Conservation (phyloP, 2,113 vertebrate genomes). For the Sebastes schlegelii region DNA sequence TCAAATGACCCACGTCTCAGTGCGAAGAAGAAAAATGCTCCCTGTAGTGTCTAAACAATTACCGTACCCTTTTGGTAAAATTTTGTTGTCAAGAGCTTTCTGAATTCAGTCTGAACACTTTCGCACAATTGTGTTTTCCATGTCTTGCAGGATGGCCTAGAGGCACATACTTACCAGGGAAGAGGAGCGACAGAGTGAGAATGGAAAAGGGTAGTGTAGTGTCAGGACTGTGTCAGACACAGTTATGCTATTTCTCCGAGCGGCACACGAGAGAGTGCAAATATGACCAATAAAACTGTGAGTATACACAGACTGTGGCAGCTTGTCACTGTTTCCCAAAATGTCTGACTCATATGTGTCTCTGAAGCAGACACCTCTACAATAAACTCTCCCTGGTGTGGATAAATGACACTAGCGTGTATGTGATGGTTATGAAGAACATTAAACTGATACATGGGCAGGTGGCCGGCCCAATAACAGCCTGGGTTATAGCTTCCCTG, state of each 20-base stretch:
- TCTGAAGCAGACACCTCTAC: conserved; percentile 31
- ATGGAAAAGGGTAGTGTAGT: conserved; percentile 43
- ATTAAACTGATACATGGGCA: conserved; percentile 62
- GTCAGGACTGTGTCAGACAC: conserved; percentile 63
- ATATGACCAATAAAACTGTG: conserved; percentile 46
- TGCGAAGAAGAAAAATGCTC: conserved; percentile 5
- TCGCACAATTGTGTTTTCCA: conserved; percentile 38
- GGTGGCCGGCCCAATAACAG: conserved; percentile 54
- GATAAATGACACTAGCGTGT: conserved; percentile 49
- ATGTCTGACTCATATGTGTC: conserved; percentile 37
- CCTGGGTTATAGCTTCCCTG: conserved; percentile 48
- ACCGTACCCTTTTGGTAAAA: conserved; percentile 8
- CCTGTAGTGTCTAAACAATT: conserved; percentile 12
- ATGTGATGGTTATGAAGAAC: conserved; percentile 65
- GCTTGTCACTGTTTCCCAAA: conserved; percentile 35
- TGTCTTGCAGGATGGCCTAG: conserved; percentile 50
- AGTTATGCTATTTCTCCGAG: conserved; percentile 43
- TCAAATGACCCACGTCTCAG: neutral
- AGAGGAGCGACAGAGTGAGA: conserved; percentile 40
- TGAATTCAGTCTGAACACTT: conserved; percentile 33
- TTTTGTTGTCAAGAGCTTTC: conserved; percentile 40
- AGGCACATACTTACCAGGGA: conserved; percentile 46
- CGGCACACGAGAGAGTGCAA: conserved; percentile 43
- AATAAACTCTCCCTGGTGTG: conserved; percentile 36
- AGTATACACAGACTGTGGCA: conserved; percentile 22